Evolutionary conservation across 2,113 vertebrate species (phyloP), one percentile per base, ranked within the genome.

Genomic region (Eretmochelys imbricata): DNA sequence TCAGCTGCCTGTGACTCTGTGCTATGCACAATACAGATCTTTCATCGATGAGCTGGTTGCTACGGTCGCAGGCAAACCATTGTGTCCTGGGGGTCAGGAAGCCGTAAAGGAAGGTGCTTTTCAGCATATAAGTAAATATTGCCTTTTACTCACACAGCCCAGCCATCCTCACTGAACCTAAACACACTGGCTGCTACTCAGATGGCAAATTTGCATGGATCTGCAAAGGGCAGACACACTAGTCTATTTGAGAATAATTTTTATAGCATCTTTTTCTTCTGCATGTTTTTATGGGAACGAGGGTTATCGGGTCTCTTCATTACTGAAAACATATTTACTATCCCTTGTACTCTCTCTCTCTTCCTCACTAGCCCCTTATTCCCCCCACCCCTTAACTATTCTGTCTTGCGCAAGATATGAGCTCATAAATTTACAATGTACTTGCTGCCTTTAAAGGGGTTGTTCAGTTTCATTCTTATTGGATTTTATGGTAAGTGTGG

Each of bases 401-500:
- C 95, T 97, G 95, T 97, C 95, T 94, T 97, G 96, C 93, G 91
- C 95, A 10, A 97, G 97, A 97, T 96, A 97, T 90, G 96, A 97
- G 96, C 96, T 96, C 96, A 95, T 98, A 97, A 98, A 98, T 98
- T 97, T 97, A 91, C 95, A 95, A 92, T 94, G 93, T 96, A 97
- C 93, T 97, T 95, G 96, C 94, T 97, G 96, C 97, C 96, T 97
- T 91, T 95, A 97, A 98, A 97, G 97, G 96, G 96, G 97, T 97
- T 97, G 97, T 96, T 98, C 97, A 96, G 97, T 98, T 98, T 98
- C 96, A 96, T 97, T 98, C 96, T 97, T 98, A 98, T 98, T 97
- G 96, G 96, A 95, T 97, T 98, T 97, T 98, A 97, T 96, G 97
- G 97, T 97, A 94, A 96, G 25, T 94, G 95, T 86, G 95, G 96